A percentile compares a stretch with the other conserved stretches of the same genome.
These are phyloP conservation scores for Caenorhabditis zanzibari DNA, from an alignment of 2,888 invertebrate species.

Conservation along the genomic window DNA sequence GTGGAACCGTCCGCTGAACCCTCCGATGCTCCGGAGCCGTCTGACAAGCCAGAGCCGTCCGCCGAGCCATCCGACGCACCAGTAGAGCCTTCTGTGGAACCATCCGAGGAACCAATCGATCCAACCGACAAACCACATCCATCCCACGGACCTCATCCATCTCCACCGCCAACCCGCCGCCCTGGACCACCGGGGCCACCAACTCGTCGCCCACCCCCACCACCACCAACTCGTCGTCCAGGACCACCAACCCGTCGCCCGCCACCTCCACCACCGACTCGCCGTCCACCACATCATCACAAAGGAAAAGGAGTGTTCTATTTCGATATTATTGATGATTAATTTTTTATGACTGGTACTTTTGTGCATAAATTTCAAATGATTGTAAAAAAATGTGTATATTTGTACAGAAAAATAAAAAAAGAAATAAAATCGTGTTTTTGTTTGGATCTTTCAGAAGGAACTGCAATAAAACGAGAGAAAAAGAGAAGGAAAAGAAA, in stretches of 20 bases:
- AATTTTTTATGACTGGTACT: background rate
- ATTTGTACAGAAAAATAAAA: constrained; percentile 8
- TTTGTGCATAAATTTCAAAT: constrained; percentile 1
- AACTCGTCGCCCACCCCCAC: constrained; percentile 36
- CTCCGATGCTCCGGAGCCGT: constrained; percentile 19
- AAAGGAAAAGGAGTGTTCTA: background rate
- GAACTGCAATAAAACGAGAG: constrained; percentile 40
- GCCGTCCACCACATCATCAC: constrained; percentile 12
- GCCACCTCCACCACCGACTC: constrained; percentile 15
- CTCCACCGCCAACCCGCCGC: constrained; percentile 44
- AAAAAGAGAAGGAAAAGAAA: constrained; percentile 3
- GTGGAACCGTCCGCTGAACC: background rate
- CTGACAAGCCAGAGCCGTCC: constrained; percentile 5
- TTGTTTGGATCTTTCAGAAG: no score
- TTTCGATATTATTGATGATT: background rate
- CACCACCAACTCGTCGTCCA: constrained; percentile 24
- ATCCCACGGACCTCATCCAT: constrained; percentile 25
- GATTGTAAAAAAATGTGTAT: constrained; percentile 7
- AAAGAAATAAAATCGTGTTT: background rate
- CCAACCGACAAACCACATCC: constrained; percentile 10
- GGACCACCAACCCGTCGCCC: constrained; percentile 30
- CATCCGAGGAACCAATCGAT: constrained; percentile 9
- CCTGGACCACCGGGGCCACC: constrained; percentile 50
- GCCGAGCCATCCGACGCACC: constrained; percentile 16
- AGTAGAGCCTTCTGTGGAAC: constrained; percentile 9